Conservation (phyloP, 2,888 invertebrate genomes). For the Byasa hedistus region DNA sequence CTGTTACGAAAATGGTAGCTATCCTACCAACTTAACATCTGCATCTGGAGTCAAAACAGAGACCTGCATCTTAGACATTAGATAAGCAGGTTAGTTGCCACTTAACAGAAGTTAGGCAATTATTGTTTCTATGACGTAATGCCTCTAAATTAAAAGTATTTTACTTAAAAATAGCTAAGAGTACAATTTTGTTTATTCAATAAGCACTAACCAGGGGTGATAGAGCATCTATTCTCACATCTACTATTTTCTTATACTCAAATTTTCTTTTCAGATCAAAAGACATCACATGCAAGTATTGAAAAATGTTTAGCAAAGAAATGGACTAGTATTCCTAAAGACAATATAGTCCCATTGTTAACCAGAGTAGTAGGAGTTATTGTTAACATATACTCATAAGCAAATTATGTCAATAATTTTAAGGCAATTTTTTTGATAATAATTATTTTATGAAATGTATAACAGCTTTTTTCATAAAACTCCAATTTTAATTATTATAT, state of each 20-base stretch:
- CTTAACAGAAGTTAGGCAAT: too few relatives aligned
- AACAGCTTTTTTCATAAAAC: not conserved
- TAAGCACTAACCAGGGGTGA: too few relatives aligned
- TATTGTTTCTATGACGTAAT: not conserved
- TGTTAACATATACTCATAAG: conserved; percentile 47
- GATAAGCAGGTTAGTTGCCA: too few relatives aligned
- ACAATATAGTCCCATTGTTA: conserved; percentile 62
- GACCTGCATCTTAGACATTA: too few relatives aligned
- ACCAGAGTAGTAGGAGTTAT: conserved; percentile 64
- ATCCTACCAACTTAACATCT: too few relatives aligned
- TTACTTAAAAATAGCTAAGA: not conserved
- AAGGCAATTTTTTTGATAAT: not conserved
- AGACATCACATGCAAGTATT: conserved; percentile 51
- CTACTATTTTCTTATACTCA: not conserved
- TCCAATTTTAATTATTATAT: not conserved
- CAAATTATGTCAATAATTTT: not conserved
- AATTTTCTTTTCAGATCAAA: conserved; percentile 48
- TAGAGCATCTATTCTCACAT: too few relatives aligned
- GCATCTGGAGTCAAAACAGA: too few relatives aligned
- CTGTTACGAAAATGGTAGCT: too few relatives aligned
- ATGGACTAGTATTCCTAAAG: conserved; percentile 57
- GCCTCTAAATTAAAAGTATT: not conserved
- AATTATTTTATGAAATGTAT: too few relatives aligned
- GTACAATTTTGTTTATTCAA: not conserved
- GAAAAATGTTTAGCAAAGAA: conserved; percentile 66